These are phyloP conservation scores for Microcaecilia unicolor DNA, from an alignment of 2,797 vertebrate genomes.

Conservation along the genomic window DNA sequence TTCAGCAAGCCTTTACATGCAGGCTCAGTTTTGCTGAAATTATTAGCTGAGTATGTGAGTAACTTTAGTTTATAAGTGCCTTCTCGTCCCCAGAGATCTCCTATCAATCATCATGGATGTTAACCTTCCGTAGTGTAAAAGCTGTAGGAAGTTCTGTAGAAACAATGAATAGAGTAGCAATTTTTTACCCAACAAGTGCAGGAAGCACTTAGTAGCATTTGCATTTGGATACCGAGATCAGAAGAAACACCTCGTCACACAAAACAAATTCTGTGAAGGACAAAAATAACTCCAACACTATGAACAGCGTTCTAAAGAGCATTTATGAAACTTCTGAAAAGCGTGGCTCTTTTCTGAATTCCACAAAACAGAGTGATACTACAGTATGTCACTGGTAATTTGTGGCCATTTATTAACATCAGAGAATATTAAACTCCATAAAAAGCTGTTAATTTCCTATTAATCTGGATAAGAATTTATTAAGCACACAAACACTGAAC, in stretches of 20 bases:
- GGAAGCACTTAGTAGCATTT: slow-evolving; percentile 47
- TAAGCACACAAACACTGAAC: too few relatives aligned
- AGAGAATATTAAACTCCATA: slow-evolving; percentile 33
- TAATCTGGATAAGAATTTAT: slow-evolving; percentile 25
- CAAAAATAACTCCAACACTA: slow-evolving; percentile 26
- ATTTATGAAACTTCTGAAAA: slow-evolving; percentile 13
- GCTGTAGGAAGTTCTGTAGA: slow-evolving; percentile 44
- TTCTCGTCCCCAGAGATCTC: slow-evolving; percentile 32
- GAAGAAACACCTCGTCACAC: slow-evolving; percentile 1
- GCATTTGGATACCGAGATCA: slow-evolving; percentile 27
- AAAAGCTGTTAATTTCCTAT: slow-evolving; percentile 23
- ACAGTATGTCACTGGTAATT: too few relatives aligned
- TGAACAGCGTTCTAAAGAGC: slow-evolving; percentile 21
- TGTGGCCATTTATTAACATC: slow-evolving; percentile 33
- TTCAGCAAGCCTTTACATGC: too few relatives aligned
- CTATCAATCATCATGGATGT: slow-evolving; percentile 35
- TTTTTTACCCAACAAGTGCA: slow-evolving; percentile 45
- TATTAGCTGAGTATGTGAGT: too few relatives aligned
- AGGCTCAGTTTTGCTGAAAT: too few relatives aligned
- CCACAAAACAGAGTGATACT: slow-evolving; percentile 1
- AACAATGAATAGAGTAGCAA: slow-evolving; percentile 57
- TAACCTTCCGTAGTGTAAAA: slow-evolving; percentile 31
- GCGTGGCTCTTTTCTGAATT: too few relatives aligned
- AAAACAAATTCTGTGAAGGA: slow-evolving; percentile 5
- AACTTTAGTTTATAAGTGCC: too few relatives aligned